Percentiles rank a stretch among this genome's conserved stretches.
These are phyloP conservation scores for Daboia siamensis DNA, from an alignment of 2,113 vertebrate species.

Conservation along the genomic window DNA sequence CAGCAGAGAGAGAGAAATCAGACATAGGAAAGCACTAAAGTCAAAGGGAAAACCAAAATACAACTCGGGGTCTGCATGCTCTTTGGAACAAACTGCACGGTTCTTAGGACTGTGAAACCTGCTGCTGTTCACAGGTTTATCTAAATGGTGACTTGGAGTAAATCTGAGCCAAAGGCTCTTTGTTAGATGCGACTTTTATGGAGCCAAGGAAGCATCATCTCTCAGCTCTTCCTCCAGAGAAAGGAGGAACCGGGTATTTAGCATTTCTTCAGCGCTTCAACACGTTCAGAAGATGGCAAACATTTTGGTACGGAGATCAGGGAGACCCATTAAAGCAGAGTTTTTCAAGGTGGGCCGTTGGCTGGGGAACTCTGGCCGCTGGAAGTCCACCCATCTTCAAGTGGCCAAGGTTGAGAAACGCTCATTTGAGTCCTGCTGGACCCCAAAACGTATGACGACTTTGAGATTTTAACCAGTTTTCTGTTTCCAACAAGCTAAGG, in stretches of 20 bases:
- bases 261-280: neutral
- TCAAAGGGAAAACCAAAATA: slow-evolving; percentile 40
- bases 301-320: neutral
- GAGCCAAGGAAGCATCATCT: neutral
- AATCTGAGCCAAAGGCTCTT: neutral
- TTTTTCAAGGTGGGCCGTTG: too few relatives aligned
- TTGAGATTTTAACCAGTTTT: neutral
- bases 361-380: too few relatives aligned
- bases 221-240: neutral
- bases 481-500: neutral
- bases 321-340: too few relatives aligned
- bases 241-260: neutral
- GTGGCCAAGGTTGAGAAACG: neutral
- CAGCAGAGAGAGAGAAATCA: slow-evolving; percentile 58
- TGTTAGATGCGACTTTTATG: neutral
- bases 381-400: too few relatives aligned
- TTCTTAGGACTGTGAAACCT: slow-evolving; percentile 1
- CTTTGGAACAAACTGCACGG: slow-evolving; percentile 21
- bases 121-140: slow-evolving; percentile 21
- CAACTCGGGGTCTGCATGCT: slow-evolving; percentile 47
- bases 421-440: too few relatives aligned
- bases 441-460: too few relatives aligned
- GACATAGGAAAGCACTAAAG: slow-evolving; percentile 55
- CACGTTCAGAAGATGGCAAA: too few relatives aligned
- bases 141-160: neutral